phyloP scores from a whole-genome alignment of 35 echinoderm and acorn worm genomes.

The Eucidaris tribuloides region DNA sequence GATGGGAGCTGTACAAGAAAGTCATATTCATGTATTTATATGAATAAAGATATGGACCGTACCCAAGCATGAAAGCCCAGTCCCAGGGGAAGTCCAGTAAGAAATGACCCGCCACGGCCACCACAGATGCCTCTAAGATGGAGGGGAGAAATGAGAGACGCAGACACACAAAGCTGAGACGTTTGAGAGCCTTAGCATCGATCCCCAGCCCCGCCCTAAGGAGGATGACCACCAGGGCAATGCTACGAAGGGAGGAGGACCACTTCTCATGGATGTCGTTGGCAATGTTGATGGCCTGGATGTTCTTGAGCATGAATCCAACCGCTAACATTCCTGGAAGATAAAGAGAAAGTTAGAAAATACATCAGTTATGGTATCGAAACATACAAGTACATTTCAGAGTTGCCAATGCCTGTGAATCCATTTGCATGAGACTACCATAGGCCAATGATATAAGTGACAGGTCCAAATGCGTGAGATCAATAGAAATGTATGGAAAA shows the following conservation, averaged over 20 bases:
- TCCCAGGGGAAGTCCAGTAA: constrained; percentile 81
- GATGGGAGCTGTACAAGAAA: no score
- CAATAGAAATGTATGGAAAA: no score
- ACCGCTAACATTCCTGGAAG: constrained; percentile 92
- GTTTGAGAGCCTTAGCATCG: constrained; percentile 61
- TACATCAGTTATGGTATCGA: no score
- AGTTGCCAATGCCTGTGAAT: no score
- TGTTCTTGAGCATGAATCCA: constrained; percentile 77
- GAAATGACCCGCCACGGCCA: constrained; percentile 58
- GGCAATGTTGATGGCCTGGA: constrained; percentile 73
- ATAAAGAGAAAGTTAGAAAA: no score
- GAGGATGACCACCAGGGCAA: constrained; percentile 87
- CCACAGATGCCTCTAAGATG: constrained; percentile 45
- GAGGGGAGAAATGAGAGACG: constrained; percentile 77
- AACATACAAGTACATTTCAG: no score
- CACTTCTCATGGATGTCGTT: constrained; percentile 67
- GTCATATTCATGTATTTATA: no score
- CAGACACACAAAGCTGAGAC: constrained; percentile 77
- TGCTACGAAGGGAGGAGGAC: constrained; percentile 75
- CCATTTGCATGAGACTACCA: no score
- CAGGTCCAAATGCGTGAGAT: no score
- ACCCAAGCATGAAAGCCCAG: constrained; percentile 99
- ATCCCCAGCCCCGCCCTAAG: constrained; percentile 85
- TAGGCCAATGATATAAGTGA: no score
- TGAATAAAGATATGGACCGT: no score